These are phyloP conservation scores for Hippocampus guttulatus DNA, from an alignment of 2,113 vertebrate species.

Conservation along the genomic window DNA sequence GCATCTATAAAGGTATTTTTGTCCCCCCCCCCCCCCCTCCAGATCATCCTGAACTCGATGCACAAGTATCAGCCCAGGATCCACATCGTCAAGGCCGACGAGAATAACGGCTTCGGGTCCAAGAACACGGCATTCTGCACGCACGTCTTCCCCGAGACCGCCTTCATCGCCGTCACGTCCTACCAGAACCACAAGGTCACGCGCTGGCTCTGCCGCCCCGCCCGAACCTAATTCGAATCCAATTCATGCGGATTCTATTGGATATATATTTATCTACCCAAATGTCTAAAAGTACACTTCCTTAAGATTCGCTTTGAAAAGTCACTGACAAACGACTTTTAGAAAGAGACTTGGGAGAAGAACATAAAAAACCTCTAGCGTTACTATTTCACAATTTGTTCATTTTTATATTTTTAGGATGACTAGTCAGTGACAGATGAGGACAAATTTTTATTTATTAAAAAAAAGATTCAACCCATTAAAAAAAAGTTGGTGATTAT, in stretches of 20 bases:
- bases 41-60: constrained; percentile 99
- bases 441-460: too few species aligned
- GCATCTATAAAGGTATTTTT: background rate
- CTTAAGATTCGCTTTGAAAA: too few species aligned
- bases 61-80: constrained; percentile 98
- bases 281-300: too few species aligned
- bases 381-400: too few species aligned
- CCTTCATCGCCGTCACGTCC: constrained; percentile 96
- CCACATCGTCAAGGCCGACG: constrained; percentile 97
- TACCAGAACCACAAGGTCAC: constrained; percentile 98
- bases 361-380: too few species aligned
- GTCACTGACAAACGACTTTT: too few species aligned
- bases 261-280: too few species aligned
- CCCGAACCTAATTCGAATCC: background rate
- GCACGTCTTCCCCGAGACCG: constrained; percentile 92
- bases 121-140: constrained; percentile 99
- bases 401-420: too few species aligned
- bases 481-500: too few species aligned
- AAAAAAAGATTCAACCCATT: too few species aligned
- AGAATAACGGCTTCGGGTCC: constrained; percentile 97
- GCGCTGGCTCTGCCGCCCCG: background rate
- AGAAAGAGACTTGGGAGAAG: too few species aligned
- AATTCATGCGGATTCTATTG: background rate
- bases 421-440: too few species aligned
- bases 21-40: background rate